Percentiles rank a stretch among this genome's conserved stretches.
Conservation (phyloP, 1,140 invertebrate species). For the Bombus sibiricus region DNA sequence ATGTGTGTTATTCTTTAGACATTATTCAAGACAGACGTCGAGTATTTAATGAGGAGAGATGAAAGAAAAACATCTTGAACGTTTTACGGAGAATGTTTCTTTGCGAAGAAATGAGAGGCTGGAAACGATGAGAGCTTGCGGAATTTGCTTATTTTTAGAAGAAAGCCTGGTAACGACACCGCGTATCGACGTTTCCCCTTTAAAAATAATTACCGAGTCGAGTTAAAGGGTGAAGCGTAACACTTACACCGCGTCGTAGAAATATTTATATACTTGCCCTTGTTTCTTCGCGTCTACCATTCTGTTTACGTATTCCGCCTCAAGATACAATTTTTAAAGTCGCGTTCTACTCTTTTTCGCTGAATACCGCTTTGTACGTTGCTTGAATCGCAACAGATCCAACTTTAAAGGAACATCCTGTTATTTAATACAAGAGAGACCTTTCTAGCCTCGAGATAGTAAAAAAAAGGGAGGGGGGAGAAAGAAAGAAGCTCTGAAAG, state of each 20-base stretch:
- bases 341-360: not conserved
- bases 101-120: not conserved
- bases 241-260: conserved; percentile 18
- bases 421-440: conserved; percentile 13
- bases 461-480: no score
- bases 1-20: not conserved
- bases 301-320: not conserved
- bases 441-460: not conserved
- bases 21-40: not conserved
- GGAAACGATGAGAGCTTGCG: not conserved
- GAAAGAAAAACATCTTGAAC: no score
- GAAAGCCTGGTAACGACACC: not conserved
- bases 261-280: conserved; percentile 38
- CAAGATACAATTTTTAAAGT: conserved; percentile 21
- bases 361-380: not conserved
- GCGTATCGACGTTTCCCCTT: conserved; percentile 35
- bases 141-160: conserved; percentile 35
- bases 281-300: not conserved
- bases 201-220: conserved; percentile 41
- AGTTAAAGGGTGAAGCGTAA: conserved; percentile 42
- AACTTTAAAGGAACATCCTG: conserved; percentile 14
- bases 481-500: not conserved
- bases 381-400: not conserved
- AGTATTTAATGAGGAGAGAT: not conserved
- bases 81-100: not conserved